Conservation (phyloP, 2,888 invertebrate species). For the Ceratothoa steindachneri region DNA sequence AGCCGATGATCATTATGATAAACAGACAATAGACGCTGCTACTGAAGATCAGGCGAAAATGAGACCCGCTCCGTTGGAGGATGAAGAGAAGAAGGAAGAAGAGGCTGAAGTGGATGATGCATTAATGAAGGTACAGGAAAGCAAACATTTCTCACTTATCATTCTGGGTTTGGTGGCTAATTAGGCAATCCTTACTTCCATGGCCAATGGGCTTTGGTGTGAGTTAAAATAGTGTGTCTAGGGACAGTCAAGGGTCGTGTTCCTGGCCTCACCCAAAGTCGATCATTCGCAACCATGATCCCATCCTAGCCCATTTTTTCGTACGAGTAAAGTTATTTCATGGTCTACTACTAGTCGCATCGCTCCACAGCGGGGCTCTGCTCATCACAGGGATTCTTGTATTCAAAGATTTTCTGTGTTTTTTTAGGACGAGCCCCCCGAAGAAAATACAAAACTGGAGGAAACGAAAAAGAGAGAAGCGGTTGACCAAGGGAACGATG, state of each 20-base stretch:
- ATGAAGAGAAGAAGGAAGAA: conserved; percentile 53
- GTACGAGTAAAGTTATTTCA: too few species aligned
- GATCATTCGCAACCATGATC: too few species aligned
- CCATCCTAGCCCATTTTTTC: too few species aligned
- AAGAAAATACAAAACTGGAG: conserved; percentile 50
- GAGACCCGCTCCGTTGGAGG: conserved; percentile 61
- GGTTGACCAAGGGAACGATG: background rate
- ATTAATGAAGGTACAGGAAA: conserved; percentile 35
- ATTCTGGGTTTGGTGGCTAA: conserved; percentile 11
- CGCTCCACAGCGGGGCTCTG: background rate
- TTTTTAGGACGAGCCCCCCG: background rate
- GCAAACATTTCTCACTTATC: conserved; percentile 28
- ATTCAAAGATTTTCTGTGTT: too few species aligned
- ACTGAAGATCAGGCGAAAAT: conserved; percentile 73
- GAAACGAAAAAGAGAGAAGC: conserved; percentile 49
- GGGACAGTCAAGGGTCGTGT: too few species aligned
- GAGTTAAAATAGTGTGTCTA: too few species aligned
- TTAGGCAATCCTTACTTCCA: too few species aligned
- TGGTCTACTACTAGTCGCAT: too few species aligned
- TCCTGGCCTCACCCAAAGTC: too few species aligned
- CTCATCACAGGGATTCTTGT: too few species aligned
- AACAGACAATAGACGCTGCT: conserved; percentile 61
- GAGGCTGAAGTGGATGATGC: conserved; percentile 25
- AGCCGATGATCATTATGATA: conserved; percentile 64
- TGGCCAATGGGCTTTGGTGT: too few species aligned